A percentile compares a stretch with the other conserved stretches of the same genome.
phyloP scores from a whole-genome alignment of 1,140 invertebrate genomes.

The Cotesia vestalis region DNA sequence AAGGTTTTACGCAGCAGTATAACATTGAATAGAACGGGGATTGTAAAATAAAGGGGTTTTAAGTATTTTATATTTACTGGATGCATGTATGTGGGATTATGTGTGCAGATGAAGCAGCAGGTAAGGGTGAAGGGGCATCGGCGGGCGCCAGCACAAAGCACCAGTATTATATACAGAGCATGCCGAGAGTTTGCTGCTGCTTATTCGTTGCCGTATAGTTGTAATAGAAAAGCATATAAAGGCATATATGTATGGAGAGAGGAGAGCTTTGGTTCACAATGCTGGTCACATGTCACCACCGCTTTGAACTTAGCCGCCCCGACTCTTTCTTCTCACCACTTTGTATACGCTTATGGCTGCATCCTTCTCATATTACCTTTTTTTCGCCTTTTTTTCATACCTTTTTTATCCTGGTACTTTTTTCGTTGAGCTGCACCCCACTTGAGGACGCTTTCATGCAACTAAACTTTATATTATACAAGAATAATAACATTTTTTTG shows the following conservation, averaged over 20 bases:
- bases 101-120: slow-evolving; percentile 7
- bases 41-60: no score
- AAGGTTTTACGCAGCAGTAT: no score
- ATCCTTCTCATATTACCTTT: not conserved
- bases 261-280: slow-evolving; percentile 37
- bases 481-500: no score
- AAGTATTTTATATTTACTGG: not conserved
- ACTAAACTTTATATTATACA: no score
- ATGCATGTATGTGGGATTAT: slow-evolving; percentile 3
- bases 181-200: not conserved
- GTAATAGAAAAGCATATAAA: slow-evolving; percentile 24
- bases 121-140: slow-evolving; percentile 13
- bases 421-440: no score
- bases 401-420: no score
- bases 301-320: slow-evolving; percentile 38
- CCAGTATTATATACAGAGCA: no score
- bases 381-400: not conserved
- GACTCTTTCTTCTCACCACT: slow-evolving; percentile 34
- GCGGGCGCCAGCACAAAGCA: slow-evolving; percentile 35
- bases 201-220: slow-evolving; percentile 24
- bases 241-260: slow-evolving; percentile 34
- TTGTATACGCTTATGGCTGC: not conserved
- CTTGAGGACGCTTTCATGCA: no score
- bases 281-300: slow-evolving; percentile 41
- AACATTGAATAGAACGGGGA: no score